Base-by-base conservation (phyloP, 2,113 vertebrate species). In the Phalacrocorax carbo region DNA sequence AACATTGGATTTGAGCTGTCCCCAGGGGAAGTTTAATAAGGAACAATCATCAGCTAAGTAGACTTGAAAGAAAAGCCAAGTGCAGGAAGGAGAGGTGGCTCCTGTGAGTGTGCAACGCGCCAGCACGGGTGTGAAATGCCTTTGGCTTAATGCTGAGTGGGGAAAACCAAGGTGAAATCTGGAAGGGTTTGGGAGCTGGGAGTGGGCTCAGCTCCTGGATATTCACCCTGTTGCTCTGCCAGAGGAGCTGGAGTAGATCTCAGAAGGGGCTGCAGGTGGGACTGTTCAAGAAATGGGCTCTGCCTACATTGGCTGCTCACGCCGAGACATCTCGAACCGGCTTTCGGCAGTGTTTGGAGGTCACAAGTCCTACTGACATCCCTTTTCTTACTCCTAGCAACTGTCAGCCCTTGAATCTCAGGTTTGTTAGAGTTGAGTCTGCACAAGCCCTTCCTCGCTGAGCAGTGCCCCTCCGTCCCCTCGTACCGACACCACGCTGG, bases 81-180 rank as follows among this genome's bases (percentile, higher is more conserved):
- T 4, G 10, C 6, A 25, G 27, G 66, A 14, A 27, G 62, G 38
- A 21, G 44, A 84, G 42, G 60, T 36, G 78, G 57, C 42, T 76
- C 42, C 51, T 11, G 2, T 1, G 21, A 38, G 44, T 0, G 15
- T 17, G 52, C 42, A 13, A 30, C 30, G 5, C 5, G 2, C 38
- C 57, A 19, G 51, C 23, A 7, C 0, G 7, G 36, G 49, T 8
- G 32, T 26, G 51, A 42, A 48, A 49, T 11, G n/a, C 60, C n/a
- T 36, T 61, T 26, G 68, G 40, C 14, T 22, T 15, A 13, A 11
- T 36, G 44, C 21, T 66, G 30, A 38, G 13, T 61, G 44, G n/a
- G 54, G 34, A 42, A 20, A 36, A 25, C 1, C 23, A 9, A 72
- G n/a, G 66, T 26, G 88, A 57, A 16, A 38, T 21, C 32, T 36